Conservation (phyloP, 2,797 vertebrate genomes). For the Apogon hyalosoma region DNA sequence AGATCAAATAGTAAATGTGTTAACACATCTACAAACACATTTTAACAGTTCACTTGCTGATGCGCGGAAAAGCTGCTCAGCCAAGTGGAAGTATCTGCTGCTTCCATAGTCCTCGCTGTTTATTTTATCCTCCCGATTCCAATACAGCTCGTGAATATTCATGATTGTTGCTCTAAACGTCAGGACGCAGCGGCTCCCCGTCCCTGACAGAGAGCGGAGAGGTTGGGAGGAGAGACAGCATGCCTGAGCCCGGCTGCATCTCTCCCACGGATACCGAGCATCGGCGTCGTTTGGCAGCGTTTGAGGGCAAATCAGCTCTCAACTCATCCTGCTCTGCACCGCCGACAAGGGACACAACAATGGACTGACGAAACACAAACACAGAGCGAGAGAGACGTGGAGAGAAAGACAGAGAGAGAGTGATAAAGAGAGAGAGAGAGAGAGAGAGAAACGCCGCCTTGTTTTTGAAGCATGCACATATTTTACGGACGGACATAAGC, state of each 20-base stretch:
- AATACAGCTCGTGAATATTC: slow-evolving; percentile 79
- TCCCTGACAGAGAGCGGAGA: slow-evolving; percentile 57
- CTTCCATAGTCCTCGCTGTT: slow-evolving; percentile 35
- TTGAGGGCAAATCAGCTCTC: slow-evolving; percentile 64
- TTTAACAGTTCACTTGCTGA: slow-evolving; percentile 40
- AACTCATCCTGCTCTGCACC: slow-evolving; percentile 41
- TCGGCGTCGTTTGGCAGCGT: slow-evolving; percentile 62
- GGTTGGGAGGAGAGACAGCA: slow-evolving; percentile 65
- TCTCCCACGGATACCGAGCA: slow-evolving; percentile 60
- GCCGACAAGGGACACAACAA: slow-evolving; percentile 29
- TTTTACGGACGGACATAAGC: slow-evolving; percentile 61
- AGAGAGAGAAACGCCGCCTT: slow-evolving; percentile 53
- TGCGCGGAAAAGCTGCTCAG: slow-evolving; percentile 4
- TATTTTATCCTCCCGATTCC: slow-evolving; percentile 48
- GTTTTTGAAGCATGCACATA: slow-evolving; percentile 65
- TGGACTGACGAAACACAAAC: slow-evolving; percentile 49
- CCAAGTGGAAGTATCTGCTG: slow-evolving; percentile 39
- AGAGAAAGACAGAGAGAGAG: not conserved
- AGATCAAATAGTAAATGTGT: slow-evolving; percentile 35
- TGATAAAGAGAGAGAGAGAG: slow-evolving; percentile 2
- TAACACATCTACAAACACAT: slow-evolving; percentile 19
- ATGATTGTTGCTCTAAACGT: slow-evolving; percentile 77
- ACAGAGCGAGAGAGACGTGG: slow-evolving; percentile 19
- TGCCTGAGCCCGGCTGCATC: slow-evolving; percentile 69
- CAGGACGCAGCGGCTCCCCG: slow-evolving; percentile 74